Percentiles rank a stretch among this genome's conserved stretches.
Evolutionary conservation across 2,797 vertebrate species (phyloP).

Genomic region (Apogon talboti): DNA sequence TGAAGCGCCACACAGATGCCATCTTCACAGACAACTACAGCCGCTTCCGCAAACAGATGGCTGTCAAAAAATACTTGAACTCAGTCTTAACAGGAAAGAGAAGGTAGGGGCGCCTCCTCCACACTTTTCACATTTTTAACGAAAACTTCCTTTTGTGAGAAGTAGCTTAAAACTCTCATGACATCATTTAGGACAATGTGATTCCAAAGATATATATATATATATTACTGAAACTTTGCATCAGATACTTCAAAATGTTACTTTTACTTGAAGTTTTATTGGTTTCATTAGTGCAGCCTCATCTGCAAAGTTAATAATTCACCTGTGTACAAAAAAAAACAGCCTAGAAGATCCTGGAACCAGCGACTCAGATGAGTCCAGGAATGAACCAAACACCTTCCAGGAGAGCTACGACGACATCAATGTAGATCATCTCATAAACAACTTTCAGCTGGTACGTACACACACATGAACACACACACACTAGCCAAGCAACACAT

Average conservation of each 20-base stretch:
- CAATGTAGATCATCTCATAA: slow-evolving; percentile 87
- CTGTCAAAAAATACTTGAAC: slow-evolving; percentile 95
- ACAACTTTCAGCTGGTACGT: slow-evolving; percentile 88
- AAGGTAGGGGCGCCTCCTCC: slow-evolving; percentile 81
- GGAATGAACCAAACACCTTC: slow-evolving; percentile 85
- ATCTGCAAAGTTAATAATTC: background rate
- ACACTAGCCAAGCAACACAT: no score
- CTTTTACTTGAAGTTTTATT: background rate
- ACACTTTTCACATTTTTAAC: background rate
- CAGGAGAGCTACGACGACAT: slow-evolving; percentile 89
- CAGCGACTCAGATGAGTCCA: slow-evolving; percentile 85
- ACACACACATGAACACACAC: background rate
- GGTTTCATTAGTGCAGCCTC: no score
- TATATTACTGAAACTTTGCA: no score
- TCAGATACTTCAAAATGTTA: no score
- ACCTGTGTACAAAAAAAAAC: background rate
- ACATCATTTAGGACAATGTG: no score
- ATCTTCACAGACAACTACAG: slow-evolving; percentile 98
- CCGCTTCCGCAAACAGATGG: slow-evolving; percentile 96
- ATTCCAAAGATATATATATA: no score
- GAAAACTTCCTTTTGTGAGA: no score
- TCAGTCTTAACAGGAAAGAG: slow-evolving; percentile 93
- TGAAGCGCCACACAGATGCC: slow-evolving; percentile 95
- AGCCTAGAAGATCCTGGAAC: slow-evolving; percentile 86
- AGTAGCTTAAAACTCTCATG: no score